Percentiles rank a stretch among this genome's conserved stretches.
Conservation (phyloP, 2,797 vertebrate genomes). For the Adrianichthys oophorus region DNA sequence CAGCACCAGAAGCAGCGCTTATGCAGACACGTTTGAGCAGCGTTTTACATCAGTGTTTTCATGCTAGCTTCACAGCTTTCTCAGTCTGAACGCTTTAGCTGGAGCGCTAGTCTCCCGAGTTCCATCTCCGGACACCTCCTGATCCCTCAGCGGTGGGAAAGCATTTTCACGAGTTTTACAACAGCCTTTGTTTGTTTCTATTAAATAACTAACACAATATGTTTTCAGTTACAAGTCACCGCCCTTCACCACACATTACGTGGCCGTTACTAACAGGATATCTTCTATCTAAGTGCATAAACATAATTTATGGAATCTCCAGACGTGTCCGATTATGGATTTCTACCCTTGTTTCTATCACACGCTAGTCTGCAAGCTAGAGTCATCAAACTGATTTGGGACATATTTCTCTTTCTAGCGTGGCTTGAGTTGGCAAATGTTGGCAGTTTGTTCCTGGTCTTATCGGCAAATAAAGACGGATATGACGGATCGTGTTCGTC, state of each 20-base stretch:
- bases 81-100: neutral
- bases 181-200: neutral
- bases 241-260: no score
- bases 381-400: slow-evolving; percentile 38
- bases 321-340: slow-evolving; percentile 27
- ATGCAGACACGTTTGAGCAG: no score
- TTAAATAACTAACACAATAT: neutral
- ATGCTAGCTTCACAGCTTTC: neutral
- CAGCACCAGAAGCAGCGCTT: no score
- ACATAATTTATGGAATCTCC: neutral
- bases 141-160: no score
- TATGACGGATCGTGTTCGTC: slow-evolving; percentile 33
- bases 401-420: slow-evolving; percentile 47
- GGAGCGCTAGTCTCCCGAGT: neutral
- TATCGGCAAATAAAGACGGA: no score
- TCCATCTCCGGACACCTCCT: neutral
- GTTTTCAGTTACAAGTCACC: no score
- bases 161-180: neutral
- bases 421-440: neutral
- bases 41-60: no score
- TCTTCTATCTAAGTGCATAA: neutral
- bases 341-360: neutral
- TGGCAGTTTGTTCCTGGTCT: slow-evolving; percentile 20
- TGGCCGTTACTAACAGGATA: no score
- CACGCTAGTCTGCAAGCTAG: slow-evolving; percentile 45